Conservation (phyloP, 2,888 invertebrate species). For the Rhogogaster chlorosoma region DNA sequence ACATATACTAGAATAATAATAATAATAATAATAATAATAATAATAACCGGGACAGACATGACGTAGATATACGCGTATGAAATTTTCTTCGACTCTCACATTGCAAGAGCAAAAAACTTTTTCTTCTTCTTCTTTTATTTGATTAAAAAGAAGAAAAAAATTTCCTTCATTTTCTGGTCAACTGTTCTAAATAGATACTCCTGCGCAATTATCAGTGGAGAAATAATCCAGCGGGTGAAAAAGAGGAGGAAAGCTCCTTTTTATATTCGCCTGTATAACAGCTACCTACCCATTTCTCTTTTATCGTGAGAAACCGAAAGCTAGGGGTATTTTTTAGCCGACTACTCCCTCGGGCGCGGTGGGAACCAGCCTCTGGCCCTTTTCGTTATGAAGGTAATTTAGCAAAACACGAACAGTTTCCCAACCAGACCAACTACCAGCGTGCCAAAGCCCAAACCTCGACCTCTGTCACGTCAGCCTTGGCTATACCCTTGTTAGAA, state of each 20-base stretch:
- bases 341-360: constrained; percentile 28
- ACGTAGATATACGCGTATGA: neutral
- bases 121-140: too few species aligned
- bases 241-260: neutral
- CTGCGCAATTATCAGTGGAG: neutral
- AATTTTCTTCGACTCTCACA: neutral
- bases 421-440: constrained; percentile 14
- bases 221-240: neutral
- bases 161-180: neutral
- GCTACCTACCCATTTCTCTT: constrained; percentile 27
- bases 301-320: constrained; percentile 42
- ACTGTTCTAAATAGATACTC: neutral
- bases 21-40: neutral
- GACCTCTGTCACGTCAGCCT: constrained; percentile 43
- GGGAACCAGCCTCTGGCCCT: constrained; percentile 28
- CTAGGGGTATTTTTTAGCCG: constrained; percentile 38
- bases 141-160: neutral
- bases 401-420: constrained; percentile 48
- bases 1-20: neutral
- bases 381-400: constrained; percentile 49
- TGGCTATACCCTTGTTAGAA: constrained; percentile 40
- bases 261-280: neutral
- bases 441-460: constrained; percentile 41
- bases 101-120: neutral
- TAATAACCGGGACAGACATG: neutral